Percentiles rank a stretch among this genome's conserved stretches.
phyloP scores from a whole-genome alignment of 2,113 vertebrate genomes.

The Rhabdornis inornatus region DNA sequence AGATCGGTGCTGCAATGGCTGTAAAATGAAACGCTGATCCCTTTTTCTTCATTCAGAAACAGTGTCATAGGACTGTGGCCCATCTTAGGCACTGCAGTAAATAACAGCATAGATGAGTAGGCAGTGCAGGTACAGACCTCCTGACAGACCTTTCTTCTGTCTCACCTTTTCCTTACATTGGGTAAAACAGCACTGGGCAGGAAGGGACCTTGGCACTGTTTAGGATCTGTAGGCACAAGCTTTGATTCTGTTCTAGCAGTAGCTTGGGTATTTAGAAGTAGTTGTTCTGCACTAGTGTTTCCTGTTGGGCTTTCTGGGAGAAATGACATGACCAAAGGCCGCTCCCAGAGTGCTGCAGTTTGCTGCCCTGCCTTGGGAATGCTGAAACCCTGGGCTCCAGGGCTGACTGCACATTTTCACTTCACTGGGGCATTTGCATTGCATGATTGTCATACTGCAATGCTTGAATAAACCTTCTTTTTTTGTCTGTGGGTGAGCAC shows the following conservation, averaged over 20 bases:
- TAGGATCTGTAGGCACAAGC: neutral
- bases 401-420: neutral
- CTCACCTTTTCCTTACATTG: neutral
- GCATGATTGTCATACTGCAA: neutral
- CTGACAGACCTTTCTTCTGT: neutral
- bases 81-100: neutral
- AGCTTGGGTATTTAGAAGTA: neutral
- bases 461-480: constrained; percentile 33
- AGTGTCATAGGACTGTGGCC: neutral
- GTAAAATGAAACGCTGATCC: neutral
- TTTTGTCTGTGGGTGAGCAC: neutral
- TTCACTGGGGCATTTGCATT: neutral
- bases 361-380: neutral
- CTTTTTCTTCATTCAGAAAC: neutral
- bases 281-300: neutral
- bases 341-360: neutral
- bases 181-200: neutral
- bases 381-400: neutral
- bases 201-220: neutral
- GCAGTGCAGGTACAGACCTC: neutral
- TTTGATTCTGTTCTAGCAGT: neutral
- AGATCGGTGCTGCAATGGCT: neutral
- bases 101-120: neutral
- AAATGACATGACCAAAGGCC: neutral
- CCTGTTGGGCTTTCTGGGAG: neutral